Evolutionary conservation across 1,140 invertebrate genomes (phyloP), one percentile per base, ranked within the genome.

Genomic region (Drosophila kepulauana): DNA sequence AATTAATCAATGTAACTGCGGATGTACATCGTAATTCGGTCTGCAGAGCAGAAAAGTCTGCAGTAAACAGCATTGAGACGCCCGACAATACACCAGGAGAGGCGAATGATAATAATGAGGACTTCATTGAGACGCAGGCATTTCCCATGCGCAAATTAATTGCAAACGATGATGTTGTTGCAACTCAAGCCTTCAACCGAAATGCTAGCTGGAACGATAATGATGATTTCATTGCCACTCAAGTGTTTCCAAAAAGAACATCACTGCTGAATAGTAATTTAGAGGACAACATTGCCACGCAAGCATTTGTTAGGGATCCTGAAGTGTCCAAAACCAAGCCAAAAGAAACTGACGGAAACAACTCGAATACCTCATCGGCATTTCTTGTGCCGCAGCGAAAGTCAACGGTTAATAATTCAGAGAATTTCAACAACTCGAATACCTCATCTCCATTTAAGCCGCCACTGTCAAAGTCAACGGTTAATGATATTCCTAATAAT

Each of bases 191-290:
- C 30, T 70, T 63, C 38, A 10, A 35, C 5, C 28, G 5, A 54
- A 54, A 52, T 1, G 30, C 20, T 2, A 48, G 25, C 10, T 7
- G 8, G 20, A 25, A 5, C 0, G 35, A 69, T 25, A 45, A 28
- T n/a, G 58, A 75, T n/a, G 51, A 70, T 16, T 81, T 68, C 4
- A 74, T 78, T 33, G 78, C 59, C 69, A 81, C 82, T 16, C 82
- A 86, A 20, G 43, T 38, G 1, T 75, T 80, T 51, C 49, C 65
- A 0, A 25, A 10, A 0, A n/a, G 15, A 33, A 35, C 5, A 1
- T 15, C 25, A 20, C 10, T 63, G 20, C 2, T 13, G 15, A 30
- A n/a, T 2, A 35, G 10, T 0, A 11, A 38, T 35, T 20, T 16
- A 1, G 15, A 3, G 7, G 2, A 54, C 7, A 7, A 35, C 13